phyloP scores from a whole-genome alignment of 1,140 invertebrate genomes.

The Drosophila saltans region DNA sequence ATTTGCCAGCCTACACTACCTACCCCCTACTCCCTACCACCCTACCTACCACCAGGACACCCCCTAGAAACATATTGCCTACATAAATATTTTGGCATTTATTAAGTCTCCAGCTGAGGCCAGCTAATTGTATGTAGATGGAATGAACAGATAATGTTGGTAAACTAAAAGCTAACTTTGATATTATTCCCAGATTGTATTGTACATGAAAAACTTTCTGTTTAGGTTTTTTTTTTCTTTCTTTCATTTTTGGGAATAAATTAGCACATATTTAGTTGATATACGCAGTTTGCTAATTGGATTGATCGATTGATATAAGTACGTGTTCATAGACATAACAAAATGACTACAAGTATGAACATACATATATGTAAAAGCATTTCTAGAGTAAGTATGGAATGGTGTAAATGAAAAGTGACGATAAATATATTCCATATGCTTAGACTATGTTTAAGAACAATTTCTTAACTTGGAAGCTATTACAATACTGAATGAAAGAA shows the following conservation, averaged over 20 bases:
- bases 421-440: too few species aligned
- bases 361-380: background rate
- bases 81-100: conserved; percentile 53
- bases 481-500: too few species aligned
- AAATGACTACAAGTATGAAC: background rate
- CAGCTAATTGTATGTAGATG: conserved; percentile 18
- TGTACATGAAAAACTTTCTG: background rate
- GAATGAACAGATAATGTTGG: conserved; percentile 29
- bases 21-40: background rate
- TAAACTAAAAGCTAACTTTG: conserved; percentile 12
- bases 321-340: conserved; percentile 1
- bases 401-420: too few species aligned
- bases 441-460: too few species aligned
- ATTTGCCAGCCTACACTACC: conserved; percentile 16
- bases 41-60: background rate
- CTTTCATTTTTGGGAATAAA: conserved; percentile 16
- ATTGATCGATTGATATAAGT: conserved; percentile 25
- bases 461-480: too few species aligned
- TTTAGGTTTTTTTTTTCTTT: background rate
- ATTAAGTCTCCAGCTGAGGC: conserved; percentile 32
- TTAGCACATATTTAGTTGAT: conserved; percentile 43
- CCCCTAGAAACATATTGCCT: background rate
- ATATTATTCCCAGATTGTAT: conserved; percentile 13
- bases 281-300: conserved; percentile 38
- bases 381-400: too few species aligned